Base-by-base conservation (phyloP, 2,888 invertebrate genomes). In the Ashinkailepas kermadecensis region DNA sequence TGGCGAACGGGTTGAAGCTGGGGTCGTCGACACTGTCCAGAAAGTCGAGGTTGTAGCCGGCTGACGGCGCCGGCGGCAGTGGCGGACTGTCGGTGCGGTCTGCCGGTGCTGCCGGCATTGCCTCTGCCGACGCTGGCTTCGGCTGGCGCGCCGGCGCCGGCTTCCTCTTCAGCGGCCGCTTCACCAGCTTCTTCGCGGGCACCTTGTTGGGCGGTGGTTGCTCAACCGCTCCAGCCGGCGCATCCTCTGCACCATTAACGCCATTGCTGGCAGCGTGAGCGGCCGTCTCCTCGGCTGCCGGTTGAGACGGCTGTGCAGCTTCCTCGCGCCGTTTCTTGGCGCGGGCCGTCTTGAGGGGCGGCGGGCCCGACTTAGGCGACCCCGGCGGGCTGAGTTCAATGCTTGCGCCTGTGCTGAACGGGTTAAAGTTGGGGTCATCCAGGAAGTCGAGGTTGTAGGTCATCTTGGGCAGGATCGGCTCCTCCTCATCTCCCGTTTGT, bases 1-100 rank as follows among this genome's bases (percentile, higher is more conserved):
- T 83, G 25, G 82, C 81, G 82, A 84, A 84, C 23, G 84, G 84
- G 23, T 84, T 82, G 70, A 83, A 84, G 81, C 83, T 83, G 23
- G 84, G 82, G 57, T 84, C 84, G 74, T 84, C 84, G 23, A 82
- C 56, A n/a, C 67, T 59, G 64, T 84, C 83, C 7, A 84, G 80
- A 56, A 84, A 84, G 78, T 83, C 83, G 56, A 84, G 82, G 65
- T 82, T 82, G 80, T 84, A 84, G n/a, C 81, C 80, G 58, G 81
- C 80, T 7, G 39, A 79, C n/a, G 84, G 83, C 21, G 82, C 15
- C 21, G 59, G n/a, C 62, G 12, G 13, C 62, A 59, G 62, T 1
- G 62, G 57, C 25, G 78, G 56, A 11, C 56, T 23, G 64, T 39
- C 64, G 3, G 23, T 12, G 10, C 56, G 62, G 64, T 59, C 78